Percentiles rank a stretch among this genome's conserved stretches.
These are phyloP conservation scores for Leptinotarsa undecemlineata DNA, from an alignment of 1,140 invertebrate species.

Conservation along the genomic window DNA sequence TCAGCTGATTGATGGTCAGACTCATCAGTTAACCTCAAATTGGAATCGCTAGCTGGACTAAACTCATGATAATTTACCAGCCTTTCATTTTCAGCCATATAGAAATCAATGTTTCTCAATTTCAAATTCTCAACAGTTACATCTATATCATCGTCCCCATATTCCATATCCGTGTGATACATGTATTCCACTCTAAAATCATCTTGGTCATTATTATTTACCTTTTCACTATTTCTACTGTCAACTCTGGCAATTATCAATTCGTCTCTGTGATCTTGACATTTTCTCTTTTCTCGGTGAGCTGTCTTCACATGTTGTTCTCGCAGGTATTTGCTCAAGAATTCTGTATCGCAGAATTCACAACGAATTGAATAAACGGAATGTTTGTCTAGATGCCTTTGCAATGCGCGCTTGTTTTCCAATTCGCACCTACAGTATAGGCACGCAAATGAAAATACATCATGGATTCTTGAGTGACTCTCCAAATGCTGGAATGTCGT, in stretches of 20 bases:
- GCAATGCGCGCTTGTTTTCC: background rate
- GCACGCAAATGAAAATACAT: constrained; percentile 9
- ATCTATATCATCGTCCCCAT: constrained; percentile 1
- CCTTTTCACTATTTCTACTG: background rate
- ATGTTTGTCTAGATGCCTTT: constrained; percentile 18
- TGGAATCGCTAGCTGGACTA: no score
- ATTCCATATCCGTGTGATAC: constrained; percentile 1
- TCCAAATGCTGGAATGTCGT: constrained; percentile 9
- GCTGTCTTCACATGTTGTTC: constrained; percentile 3
- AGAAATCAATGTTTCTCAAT: background rate
- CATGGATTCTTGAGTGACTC: background rate
- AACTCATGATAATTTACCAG: background rate
- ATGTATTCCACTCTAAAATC: constrained; percentile 2
- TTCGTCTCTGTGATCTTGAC: background rate
- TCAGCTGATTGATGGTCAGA: background rate
- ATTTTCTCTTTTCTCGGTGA: constrained; percentile 10
- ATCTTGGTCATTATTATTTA: background rate
- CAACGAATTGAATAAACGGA: constrained; percentile 14
- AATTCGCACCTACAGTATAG: constrained; percentile 12
- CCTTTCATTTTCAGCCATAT: background rate
- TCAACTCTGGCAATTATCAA: constrained; percentile 12
- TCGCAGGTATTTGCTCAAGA: background rate
- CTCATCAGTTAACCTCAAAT: background rate
- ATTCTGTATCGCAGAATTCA: constrained; percentile 24
- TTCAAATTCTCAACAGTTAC: constrained; percentile 9